Conservation (phyloP, 2,113 vertebrate species). For the Pelobates fuscus region DNA sequence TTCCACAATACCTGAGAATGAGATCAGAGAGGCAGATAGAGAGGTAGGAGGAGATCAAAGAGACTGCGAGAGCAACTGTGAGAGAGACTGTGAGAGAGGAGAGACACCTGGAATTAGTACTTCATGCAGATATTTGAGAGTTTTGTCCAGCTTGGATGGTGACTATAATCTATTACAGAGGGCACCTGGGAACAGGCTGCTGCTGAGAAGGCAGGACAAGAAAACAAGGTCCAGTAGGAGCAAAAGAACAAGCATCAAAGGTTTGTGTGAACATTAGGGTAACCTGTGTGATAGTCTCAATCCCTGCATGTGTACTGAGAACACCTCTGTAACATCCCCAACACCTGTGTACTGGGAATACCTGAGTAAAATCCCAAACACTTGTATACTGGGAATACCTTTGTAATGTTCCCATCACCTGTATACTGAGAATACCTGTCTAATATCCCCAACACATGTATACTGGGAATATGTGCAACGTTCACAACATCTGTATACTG, state of each 20-base stretch:
- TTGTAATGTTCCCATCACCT: background rate
- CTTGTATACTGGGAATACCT: background rate
- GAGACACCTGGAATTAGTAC: background rate
- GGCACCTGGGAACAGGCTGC: background rate
- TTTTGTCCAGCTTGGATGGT: background rate
- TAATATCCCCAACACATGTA: background rate
- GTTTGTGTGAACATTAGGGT: background rate
- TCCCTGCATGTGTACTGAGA: no score
- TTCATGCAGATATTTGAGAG: background rate
- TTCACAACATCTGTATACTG: no score
- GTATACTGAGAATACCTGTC: background rate
- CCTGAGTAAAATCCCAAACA: background rate
- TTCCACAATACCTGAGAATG: background rate
- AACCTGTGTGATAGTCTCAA: no score
- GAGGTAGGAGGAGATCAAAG: background rate
- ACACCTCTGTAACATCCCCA: background rate
- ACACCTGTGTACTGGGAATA: background rate
- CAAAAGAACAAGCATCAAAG: background rate
- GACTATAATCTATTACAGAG: background rate
- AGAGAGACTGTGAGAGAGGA: background rate
- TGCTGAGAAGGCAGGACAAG: background rate
- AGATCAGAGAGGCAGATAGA: background rate
- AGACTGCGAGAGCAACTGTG: background rate
- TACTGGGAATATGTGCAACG: no score
- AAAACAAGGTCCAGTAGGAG: background rate